A percentile compares a stretch with the other conserved stretches of the same genome.
phyloP scores from a whole-genome alignment of 2,888 invertebrate genomes.

The Lithophane ornitopus region DNA sequence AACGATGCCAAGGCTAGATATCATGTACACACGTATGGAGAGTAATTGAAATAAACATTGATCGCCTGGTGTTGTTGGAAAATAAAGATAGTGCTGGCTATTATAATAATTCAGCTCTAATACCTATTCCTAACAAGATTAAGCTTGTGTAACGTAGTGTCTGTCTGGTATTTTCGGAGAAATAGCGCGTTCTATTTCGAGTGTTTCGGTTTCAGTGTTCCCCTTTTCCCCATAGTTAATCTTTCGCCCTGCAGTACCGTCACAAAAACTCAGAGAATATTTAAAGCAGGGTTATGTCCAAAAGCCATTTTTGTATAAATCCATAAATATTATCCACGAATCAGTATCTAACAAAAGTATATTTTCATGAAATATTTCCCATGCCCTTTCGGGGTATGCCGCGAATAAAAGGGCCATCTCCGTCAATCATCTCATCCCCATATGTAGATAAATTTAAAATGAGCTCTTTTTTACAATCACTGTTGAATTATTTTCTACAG shows the following conservation, averaged over 20 bases:
- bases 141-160: constrained; percentile 1
- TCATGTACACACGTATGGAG: constrained; percentile 29
- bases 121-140: constrained; percentile 14
- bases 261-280: constrained; percentile 25
- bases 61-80: constrained; percentile 14
- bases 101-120: constrained; percentile 16
- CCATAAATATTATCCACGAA: constrained; percentile 63
- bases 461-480: constrained; percentile 58
- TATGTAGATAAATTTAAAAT: constrained; percentile 60
- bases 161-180: constrained; percentile 2
- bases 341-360: constrained; percentile 66
- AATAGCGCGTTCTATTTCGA: constrained; percentile 30
- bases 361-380: constrained; percentile 66
- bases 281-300: constrained; percentile 19
- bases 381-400: constrained; percentile 49
- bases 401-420: constrained; percentile 58
- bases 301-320: constrained; percentile 48
- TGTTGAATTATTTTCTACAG: constrained; percentile 27
- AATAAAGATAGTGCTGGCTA: constrained; percentile 22
- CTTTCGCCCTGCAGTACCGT: constrained; percentile 6
- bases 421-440: constrained; percentile 62
- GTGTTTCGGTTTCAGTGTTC: not conserved
- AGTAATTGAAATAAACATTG: constrained; percentile 49
- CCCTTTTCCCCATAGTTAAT: constrained; percentile 14
- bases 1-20: constrained; percentile 54